Evolutionary conservation across 2,797 vertebrate genomes (phyloP).

Genomic region (Pipistrellus pygmaeus): DNA sequence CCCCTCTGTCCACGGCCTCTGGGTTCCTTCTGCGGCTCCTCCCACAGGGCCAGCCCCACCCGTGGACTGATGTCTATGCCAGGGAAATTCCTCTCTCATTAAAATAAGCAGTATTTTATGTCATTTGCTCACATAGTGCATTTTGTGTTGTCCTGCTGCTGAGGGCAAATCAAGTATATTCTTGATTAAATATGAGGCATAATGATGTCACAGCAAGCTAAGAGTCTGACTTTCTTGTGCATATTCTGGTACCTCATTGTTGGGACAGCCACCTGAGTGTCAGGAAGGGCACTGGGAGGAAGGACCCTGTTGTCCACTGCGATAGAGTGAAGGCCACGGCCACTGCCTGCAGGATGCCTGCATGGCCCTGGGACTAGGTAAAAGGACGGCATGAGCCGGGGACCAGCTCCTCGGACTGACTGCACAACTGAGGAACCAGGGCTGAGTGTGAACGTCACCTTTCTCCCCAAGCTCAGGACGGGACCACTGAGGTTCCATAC

Average conservation of each 20-base stretch:
- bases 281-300: background rate
- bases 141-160: background rate
- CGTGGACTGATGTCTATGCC: background rate
- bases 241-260: background rate
- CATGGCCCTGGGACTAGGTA: background rate
- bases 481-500: background rate
- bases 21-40: rapidly evolving
- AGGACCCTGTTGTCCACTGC: background rate
- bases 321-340: background rate
- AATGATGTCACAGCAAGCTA: background rate
- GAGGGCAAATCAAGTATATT: background rate
- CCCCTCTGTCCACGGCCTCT: background rate
- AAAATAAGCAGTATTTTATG: background rate
- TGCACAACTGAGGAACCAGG: background rate
- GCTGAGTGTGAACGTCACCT: background rate
- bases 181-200: background rate
- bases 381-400: background rate
- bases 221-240: too few relatives aligned
- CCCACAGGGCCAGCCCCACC: background rate
- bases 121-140: background rate
- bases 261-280: background rate
- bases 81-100: background rate
- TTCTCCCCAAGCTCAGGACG: background rate
- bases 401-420: background rate
- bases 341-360: background rate